Percentiles rank a stretch among this genome's conserved stretches.
phyloP scores from a whole-genome alignment of 2,888 invertebrate species.

The Sphecodes monilicornis region DNA sequence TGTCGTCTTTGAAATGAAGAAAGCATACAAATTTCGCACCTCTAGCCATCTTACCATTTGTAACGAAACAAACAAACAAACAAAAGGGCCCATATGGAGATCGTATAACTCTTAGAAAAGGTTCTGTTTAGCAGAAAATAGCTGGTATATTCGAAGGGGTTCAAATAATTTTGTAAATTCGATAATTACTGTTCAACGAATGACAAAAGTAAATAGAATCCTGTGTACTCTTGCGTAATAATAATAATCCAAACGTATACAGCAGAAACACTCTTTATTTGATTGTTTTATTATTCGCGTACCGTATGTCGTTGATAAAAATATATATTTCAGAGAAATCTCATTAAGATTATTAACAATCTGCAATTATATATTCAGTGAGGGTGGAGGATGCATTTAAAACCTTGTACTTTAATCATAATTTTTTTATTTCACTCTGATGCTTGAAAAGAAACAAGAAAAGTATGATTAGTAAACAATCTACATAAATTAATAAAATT shows the following conservation, averaged over 20 bases:
- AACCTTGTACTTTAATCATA: no score
- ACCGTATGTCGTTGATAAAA: not conserved
- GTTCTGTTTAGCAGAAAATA: not conserved
- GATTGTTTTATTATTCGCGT: not conserved
- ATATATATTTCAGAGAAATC: no score
- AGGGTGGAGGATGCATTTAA: not conserved
- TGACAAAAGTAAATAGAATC: not conserved
- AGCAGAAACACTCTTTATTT: not conserved
- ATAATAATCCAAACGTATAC: not conserved
- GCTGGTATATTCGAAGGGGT: not conserved
- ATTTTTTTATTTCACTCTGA: no score
- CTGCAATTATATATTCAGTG: not conserved
- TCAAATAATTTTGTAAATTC: not conserved
- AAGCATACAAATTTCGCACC: not conserved
- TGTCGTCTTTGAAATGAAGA: not conserved
- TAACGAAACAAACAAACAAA: slow-evolving; percentile 33
- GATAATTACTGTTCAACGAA: not conserved
- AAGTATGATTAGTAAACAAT: no score
- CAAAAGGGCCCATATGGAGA: not conserved
- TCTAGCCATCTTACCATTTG: not conserved
- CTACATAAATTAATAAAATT: no score
- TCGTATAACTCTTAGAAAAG: not conserved
- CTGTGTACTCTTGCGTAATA: not conserved
- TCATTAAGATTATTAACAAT: no score
- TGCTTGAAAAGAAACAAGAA: no score